Conservation (phyloP, 2,113 vertebrate species). For the Coreoperca whiteheadi region DNA sequence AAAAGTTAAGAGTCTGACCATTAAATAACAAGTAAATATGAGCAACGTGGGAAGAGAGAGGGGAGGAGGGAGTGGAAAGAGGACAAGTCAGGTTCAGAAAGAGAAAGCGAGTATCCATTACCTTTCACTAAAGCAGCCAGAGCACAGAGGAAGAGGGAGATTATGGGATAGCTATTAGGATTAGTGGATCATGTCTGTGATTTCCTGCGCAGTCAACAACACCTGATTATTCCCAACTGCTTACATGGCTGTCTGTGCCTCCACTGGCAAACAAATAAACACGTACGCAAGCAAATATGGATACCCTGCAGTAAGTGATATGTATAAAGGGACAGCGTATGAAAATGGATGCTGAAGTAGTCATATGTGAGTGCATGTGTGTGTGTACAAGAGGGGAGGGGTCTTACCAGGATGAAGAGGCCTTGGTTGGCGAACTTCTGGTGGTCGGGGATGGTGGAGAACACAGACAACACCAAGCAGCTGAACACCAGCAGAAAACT, state of each 20-base stretch:
- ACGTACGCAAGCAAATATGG: slow-evolving; percentile 19
- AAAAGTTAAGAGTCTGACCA: slow-evolving; percentile 52
- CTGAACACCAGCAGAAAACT: slow-evolving; percentile 98
- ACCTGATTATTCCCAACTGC: slow-evolving; percentile 81
- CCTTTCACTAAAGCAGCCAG: slow-evolving; percentile 62
- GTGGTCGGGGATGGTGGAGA: slow-evolving; percentile 97
- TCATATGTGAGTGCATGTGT: slow-evolving; percentile 3
- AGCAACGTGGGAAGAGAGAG: slow-evolving; percentile 35
- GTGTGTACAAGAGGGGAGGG: neutral
- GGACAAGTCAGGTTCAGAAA: slow-evolving; percentile 39
- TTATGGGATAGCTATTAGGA: slow-evolving; percentile 79
- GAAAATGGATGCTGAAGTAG: slow-evolving; percentile 24
- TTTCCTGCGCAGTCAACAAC: slow-evolving; percentile 83
- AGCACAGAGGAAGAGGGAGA: slow-evolving; percentile 61
- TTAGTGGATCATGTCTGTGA: slow-evolving; percentile 75
- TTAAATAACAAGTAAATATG: slow-evolving; percentile 61
- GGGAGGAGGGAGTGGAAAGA: neutral
- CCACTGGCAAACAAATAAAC: slow-evolving; percentile 56
- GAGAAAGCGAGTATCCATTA: slow-evolving; percentile 71
- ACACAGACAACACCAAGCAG: slow-evolving; percentile 98
- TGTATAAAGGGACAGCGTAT: neutral
- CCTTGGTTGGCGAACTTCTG: slow-evolving; percentile 93
- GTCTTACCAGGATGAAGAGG: slow-evolving; percentile 97
- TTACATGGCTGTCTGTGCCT: slow-evolving; percentile 73
- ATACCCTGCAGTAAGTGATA: slow-evolving; percentile 19